Evolutionary conservation across 2,888 invertebrate genomes (phyloP).

Genomic region (Acholoe squamosa): DNA sequence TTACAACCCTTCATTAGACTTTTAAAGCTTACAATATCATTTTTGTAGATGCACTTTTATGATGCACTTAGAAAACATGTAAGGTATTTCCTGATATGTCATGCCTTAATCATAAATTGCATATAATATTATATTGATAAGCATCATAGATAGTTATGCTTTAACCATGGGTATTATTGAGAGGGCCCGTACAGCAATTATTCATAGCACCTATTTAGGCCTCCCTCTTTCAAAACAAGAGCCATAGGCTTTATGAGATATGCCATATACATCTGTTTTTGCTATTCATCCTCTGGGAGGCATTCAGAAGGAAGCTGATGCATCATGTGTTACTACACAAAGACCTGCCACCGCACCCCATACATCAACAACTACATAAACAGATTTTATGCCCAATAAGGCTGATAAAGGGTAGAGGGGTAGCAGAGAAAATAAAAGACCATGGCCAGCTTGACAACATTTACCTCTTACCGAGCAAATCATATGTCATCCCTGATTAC

Average conservation of each 20-base stretch:
- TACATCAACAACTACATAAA: not conserved
- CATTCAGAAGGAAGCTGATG: not conserved
- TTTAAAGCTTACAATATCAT: too few relatives aligned
- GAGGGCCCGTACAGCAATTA: not conserved
- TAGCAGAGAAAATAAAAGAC: not conserved
- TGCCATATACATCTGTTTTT: not conserved
- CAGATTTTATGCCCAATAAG: not conserved
- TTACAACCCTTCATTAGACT: too few relatives aligned
- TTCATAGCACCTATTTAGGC: not conserved
- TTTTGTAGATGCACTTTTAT: too few relatives aligned
- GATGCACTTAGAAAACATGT: too few relatives aligned
- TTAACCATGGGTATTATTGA: not conserved
- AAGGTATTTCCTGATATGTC: too few relatives aligned
- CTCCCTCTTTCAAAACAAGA: not conserved
- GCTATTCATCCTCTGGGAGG: not conserved
- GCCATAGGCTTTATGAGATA: not conserved
- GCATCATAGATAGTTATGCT: too few relatives aligned
- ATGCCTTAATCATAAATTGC: too few relatives aligned
- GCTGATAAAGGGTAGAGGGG: not conserved
- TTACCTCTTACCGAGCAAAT: not conserved
- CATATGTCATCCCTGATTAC: not conserved
- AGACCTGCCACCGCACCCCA: not conserved
- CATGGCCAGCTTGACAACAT: not conserved
- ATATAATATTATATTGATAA: too few relatives aligned
- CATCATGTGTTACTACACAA: not conserved